Evolutionary conservation across 2,113 vertebrate genomes (phyloP), one percentile per base, ranked within the genome.

Genomic region (Carassius carassius): DNA sequence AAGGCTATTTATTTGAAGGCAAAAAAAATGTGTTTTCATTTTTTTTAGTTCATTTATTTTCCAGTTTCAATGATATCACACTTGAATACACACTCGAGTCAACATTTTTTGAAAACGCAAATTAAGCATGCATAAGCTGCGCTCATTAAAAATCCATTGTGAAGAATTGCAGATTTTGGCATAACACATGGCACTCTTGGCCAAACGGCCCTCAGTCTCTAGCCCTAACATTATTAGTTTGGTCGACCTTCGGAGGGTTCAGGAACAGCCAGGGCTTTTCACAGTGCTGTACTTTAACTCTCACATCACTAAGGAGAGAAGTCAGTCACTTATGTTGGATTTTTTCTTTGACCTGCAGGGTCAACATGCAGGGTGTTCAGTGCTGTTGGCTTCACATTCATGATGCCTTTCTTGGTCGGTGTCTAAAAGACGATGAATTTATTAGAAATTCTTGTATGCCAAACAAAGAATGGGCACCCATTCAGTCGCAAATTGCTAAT

Each of bases 141-240:
- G 23, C 78, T 87, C 84, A 82, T 86, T 84, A 88, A 86, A 85
- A 87, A 88, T 84, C 84, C 82, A 84, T 82, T 86, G 74, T 86
- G 67, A n/a, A 29, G 49, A 87, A 49, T 73, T 63, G 78, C 37
- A 73, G 73, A 78, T 85, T 88, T 85, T 88, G 87, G 85, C 87
- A 82, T 79, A 86, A 63, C 21, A 41, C 56, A 14, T 65, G 19
- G 37, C 37, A 37, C 67, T 62, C 82, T 13, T 44, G 75, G 86
- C 86, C 88, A 90, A 87, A 84, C 63, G 73, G 72, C 85, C 88
- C 88, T 70, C 82, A 74, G 78, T 85, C 41, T 86, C 78, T 56
- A 73, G 49, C 47, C 67, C 84, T 85, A 79, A 83, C 84, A 84
- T 87, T 78, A 88, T 82, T 85, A 79, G 60, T 70, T 67, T 44